phyloP scores from a whole-genome alignment of 1,140 invertebrate species.

The Drosophila setifemur region DNA sequence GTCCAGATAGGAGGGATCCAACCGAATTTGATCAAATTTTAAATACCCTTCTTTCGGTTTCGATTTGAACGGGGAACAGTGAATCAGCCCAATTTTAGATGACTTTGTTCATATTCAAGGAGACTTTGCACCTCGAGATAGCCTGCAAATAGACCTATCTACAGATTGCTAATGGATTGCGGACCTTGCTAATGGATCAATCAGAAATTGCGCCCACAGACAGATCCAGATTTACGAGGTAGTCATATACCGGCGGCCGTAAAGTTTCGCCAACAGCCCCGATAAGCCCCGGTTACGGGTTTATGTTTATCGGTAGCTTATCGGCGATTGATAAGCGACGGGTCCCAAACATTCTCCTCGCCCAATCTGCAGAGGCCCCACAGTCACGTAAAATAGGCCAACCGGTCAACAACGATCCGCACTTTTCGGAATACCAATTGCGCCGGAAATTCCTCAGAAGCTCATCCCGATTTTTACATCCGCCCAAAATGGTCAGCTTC shows the following conservation, averaged over 20 bases:
- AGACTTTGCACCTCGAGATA: conserved; percentile 30
- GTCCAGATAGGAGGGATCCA: too few relatives aligned
- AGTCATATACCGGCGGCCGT: conserved; percentile 18
- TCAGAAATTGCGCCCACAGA: conserved; percentile 28
- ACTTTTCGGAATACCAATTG: background rate
- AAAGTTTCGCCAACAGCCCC: background rate
- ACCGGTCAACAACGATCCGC: background rate
- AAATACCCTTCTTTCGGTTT: too few relatives aligned
- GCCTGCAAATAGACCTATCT: background rate
- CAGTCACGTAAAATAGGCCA: conserved; percentile 19
- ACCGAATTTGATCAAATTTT: too few relatives aligned
- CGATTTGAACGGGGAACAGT: too few relatives aligned
- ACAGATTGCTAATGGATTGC: conserved; percentile 7
- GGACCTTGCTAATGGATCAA: conserved; percentile 24
- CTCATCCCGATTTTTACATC: background rate
- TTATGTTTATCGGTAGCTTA: conserved; percentile 22
- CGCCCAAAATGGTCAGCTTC: conserved; percentile 33
- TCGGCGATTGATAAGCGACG: conserved; percentile 10
- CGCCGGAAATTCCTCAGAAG: background rate
- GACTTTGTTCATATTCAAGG: background rate
- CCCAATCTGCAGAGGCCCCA: background rate
- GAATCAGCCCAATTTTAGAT: too few relatives aligned
- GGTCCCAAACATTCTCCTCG: background rate
- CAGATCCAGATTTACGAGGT: conserved; percentile 48
- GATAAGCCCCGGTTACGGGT: conserved; percentile 13